phyloP scores from a whole-genome alignment of 2,113 vertebrate species.

The Urocitellus parryii region DNA sequence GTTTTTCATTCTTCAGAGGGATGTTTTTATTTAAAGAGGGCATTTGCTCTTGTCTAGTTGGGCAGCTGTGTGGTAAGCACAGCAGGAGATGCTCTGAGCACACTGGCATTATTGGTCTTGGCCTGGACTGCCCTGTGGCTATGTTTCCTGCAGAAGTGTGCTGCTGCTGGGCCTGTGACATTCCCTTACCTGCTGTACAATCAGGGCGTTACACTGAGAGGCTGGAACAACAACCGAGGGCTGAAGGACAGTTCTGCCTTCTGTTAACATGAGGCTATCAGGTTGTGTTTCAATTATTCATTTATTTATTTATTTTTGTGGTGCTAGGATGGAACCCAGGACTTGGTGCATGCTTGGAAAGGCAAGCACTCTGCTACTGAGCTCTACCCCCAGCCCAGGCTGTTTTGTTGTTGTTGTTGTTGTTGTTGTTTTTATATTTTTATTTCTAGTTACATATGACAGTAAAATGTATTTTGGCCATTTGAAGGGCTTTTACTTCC shows the following conservation, averaged over 20 bases:
- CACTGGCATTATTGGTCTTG: rapidly evolving
- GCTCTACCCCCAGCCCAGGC: not conserved
- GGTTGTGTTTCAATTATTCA: not conserved
- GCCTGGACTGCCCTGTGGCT: rapidly evolving
- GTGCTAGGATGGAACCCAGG: not conserved
- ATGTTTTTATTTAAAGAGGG: not conserved
- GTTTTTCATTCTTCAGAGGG: not conserved
- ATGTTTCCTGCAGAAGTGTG: rapidly evolving
- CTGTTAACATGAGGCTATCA: not conserved
- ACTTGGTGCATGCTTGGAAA: not conserved
- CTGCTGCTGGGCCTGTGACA: not conserved
- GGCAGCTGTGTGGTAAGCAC: not conserved
- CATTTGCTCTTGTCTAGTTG: not conserved
- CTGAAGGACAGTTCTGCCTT: not conserved
- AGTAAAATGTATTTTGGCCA: no score
- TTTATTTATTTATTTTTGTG: not conserved
- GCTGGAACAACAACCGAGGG: not conserved
- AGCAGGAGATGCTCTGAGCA: not conserved
- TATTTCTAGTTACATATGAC: no score
- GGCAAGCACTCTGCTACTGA: not conserved
- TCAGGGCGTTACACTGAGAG: not conserved
- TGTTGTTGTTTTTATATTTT: no score
- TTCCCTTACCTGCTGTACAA: rapidly evolving
- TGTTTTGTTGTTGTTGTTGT: no score
- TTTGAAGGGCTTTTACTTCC: not conserved